Base-by-base conservation (phyloP, 2,113 vertebrate species). In the Tupaia tana region DNA sequence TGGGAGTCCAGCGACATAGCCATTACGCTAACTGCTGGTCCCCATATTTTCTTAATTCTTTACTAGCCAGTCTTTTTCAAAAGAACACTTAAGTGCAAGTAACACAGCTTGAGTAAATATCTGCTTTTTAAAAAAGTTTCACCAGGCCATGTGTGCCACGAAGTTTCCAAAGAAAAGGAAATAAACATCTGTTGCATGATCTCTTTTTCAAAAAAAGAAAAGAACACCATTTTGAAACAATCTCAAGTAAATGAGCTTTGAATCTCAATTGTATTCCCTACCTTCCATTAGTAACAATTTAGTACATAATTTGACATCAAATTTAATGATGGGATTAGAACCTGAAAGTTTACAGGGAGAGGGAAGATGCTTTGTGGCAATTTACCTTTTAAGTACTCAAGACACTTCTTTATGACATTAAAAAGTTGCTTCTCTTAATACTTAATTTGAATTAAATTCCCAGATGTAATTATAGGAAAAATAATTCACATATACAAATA, bases 371-470 rank as follows among this genome's bases (percentile, higher is more conserved):
- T 92, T 90, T 67, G 58, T 80, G 63, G 66, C 20, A 70, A 54
- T 92, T 92, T 86, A 69, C 1, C 4, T 95, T 93, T 90, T 95
- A 96, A 95, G 59, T 93, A 82, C 61, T 31, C 43, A 52, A 93
- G 66, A 61, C 7, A 79, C 29, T 77, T 84, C 88, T 96, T 93
- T 77, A 73, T 90, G 77, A 93, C 75, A 80, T 64, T 90, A 74
- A 18, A 94, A 96, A 81, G 1, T 13, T 96, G 19, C 66, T 27
- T 0, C 71, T 78, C 3, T 93, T 94, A 95, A 82, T 93, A 63
- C 0, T 93, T 94, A 97, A 95, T 98, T 95, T 97, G 92, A 82
- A 80, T 89, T 82, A 64, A 78, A 86, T 73, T 79, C 89, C 79
- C 66, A 80, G 6, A 66, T 91, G 70, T 58, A 88, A 75, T 85